A percentile compares a stretch with the other conserved stretches of the same genome.
Evolutionary conservation across 2,888 invertebrate genomes (phyloP).

Genomic region (Junonia oenone): DNA sequence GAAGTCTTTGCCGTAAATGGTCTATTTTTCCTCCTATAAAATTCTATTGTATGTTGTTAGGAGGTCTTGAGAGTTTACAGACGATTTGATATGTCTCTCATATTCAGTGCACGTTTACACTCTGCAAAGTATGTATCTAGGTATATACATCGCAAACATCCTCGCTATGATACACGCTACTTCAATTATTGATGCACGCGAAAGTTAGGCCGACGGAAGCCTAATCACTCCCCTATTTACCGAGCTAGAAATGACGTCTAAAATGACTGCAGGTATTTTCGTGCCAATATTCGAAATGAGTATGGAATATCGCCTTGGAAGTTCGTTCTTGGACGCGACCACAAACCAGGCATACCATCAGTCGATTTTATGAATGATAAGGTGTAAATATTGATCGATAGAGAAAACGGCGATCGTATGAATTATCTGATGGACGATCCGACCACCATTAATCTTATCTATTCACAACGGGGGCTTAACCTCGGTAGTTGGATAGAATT

Average conservation of each 20-base stretch:
- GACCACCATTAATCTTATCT: conserved; percentile 61
- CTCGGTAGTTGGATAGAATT: conserved; percentile 50
- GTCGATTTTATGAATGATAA: neutral
- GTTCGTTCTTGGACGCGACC: neutral
- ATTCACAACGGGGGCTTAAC: conserved; percentile 54
- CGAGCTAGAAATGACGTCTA: conserved; percentile 38
- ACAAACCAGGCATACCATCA: neutral
- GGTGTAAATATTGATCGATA: neutral
- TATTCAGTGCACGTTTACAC: conserved; percentile 31
- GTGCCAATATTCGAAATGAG: conserved; percentile 31
- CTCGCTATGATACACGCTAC: conserved; percentile 32
- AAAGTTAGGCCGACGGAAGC: conserved; percentile 35
- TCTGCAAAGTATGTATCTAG: conserved; percentile 29
- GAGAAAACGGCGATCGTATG: conserved; percentile 34
- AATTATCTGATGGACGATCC: conserved; percentile 44
- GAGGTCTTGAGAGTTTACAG: conserved; percentile 26
- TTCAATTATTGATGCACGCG: conserved; percentile 39
- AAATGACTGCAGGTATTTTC: conserved; percentile 32
- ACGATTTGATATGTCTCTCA: conserved; percentile 27
- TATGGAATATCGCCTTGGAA: conserved; percentile 16
- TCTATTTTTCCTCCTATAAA: conserved; percentile 30
- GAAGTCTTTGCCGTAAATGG: conserved; percentile 12
- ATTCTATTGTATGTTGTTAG: conserved; percentile 31
- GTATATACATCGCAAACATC: conserved; percentile 24
- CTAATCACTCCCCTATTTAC: conserved; percentile 40